phyloP scores from a whole-genome alignment of 2,113 vertebrate genomes.

The Steatornis caripensis region DNA sequence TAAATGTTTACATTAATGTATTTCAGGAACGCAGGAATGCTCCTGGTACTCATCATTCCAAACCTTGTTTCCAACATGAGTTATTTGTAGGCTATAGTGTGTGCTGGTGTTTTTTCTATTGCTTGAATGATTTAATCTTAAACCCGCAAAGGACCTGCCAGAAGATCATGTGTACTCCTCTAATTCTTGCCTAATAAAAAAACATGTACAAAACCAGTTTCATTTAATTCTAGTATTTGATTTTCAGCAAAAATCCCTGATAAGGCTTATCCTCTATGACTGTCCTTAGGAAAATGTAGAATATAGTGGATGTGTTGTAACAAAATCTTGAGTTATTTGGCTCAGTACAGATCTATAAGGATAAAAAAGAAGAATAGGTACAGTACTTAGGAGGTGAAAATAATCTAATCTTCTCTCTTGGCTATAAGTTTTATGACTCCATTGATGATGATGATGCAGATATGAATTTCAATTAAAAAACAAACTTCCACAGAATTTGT shows the following conservation, averaged over 20 bases:
- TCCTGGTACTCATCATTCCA: not conserved
- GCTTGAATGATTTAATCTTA: not conserved
- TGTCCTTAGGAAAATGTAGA: not conserved
- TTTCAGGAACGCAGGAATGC: not conserved
- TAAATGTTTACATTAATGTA: not conserved
- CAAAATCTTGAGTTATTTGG: not conserved
- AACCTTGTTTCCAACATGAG: not conserved
- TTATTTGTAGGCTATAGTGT: not conserved
- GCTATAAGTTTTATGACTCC: not conserved
- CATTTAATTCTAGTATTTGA: not conserved
- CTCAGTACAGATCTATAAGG: not conserved
- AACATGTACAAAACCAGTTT: not conserved
- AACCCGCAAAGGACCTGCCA: not conserved
- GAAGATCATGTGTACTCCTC: not conserved
- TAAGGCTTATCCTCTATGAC: not conserved
- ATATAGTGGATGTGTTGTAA: not conserved
- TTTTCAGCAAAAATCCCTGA: not conserved
- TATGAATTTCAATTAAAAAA: not conserved
- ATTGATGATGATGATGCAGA: not conserved
- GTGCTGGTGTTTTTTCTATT: not conserved
- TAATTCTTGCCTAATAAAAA: not conserved
- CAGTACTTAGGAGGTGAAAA: not conserved
- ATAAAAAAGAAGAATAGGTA: not conserved
- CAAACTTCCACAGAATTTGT: not conserved
- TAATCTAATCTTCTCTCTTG: not conserved